phyloP scores from a whole-genome alignment of 2,113 vertebrate genomes.

The Rana temporaria region DNA sequence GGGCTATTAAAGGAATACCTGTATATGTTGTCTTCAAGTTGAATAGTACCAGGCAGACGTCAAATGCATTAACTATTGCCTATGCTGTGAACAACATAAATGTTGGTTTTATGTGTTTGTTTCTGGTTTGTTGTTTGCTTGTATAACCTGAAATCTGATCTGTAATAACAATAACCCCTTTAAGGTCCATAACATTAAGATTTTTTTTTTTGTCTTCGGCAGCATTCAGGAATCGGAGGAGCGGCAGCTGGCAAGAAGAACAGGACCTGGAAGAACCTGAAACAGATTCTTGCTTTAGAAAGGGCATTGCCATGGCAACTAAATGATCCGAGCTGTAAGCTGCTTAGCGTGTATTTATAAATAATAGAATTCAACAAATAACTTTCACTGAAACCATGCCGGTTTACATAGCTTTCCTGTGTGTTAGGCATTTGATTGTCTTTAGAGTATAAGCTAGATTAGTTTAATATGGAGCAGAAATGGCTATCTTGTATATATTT shows the following conservation, averaged over 20 bases:
- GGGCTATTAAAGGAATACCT: too few relatives aligned
- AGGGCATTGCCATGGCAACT: constrained; percentile 93
- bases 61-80: not conserved
- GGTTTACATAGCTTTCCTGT: not conserved
- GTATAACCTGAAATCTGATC: not conserved
- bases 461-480: not conserved
- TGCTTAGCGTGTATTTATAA: constrained; percentile 69
- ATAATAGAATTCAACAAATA: constrained; percentile 66
- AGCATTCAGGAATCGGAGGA: constrained; percentile 97
- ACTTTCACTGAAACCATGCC: constrained; percentile 61
- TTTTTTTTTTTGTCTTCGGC: constrained; percentile 59
- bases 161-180: not conserved
- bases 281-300: constrained; percentile 95
- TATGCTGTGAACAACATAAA: not conserved
- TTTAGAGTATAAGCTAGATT: not conserved
- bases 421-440: not conserved
- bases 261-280: constrained; percentile 98
- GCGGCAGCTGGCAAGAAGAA: constrained; percentile 97
- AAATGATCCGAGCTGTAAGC: constrained; percentile 93
- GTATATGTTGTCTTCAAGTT: too few relatives aligned
- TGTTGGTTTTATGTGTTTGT: too few relatives aligned
- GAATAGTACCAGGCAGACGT: not conserved
- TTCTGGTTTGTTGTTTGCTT: too few relatives aligned
- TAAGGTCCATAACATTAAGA: not conserved
- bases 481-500: not conserved